Evolutionary conservation across 2,888 invertebrate genomes (phyloP).

Genomic region (Lottia gigantea): DNA sequence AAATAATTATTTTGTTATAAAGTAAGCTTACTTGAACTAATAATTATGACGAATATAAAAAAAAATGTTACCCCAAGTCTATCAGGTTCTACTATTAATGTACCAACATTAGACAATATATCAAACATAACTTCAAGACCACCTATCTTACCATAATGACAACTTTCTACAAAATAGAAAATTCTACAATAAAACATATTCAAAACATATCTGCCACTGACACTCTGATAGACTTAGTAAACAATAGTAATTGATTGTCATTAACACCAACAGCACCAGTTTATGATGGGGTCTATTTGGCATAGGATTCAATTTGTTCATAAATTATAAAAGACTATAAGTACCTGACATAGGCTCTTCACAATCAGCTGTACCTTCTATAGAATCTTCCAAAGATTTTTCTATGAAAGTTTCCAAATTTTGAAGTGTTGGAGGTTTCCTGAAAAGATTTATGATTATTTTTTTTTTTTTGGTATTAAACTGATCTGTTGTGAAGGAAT

Average conservation of each 20-base stretch:
- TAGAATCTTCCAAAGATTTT: slow-evolving; percentile 33
- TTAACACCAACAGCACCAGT: too few species aligned
- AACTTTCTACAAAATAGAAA: too few species aligned
- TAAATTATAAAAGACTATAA: neutral
- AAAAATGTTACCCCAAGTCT: slow-evolving; percentile 76
- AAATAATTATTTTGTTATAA: slow-evolving; percentile 15
- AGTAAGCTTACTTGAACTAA: neutral
- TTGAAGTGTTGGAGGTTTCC: slow-evolving; percentile 39
- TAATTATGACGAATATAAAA: neutral
- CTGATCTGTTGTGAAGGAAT: too few species aligned
- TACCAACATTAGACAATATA: slow-evolving; percentile 73
- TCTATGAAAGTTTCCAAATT: slow-evolving; percentile 42
- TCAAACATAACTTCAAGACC: slow-evolving; percentile 71
- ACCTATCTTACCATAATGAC: slow-evolving; percentile 67
- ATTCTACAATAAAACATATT: too few species aligned
- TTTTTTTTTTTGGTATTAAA: too few species aligned
- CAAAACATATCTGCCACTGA: too few species aligned
- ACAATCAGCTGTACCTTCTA: neutral
- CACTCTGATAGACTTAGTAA: too few species aligned
- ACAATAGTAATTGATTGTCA: too few species aligned
- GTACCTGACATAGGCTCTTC: neutral
- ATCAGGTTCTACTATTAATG: slow-evolving; percentile 77
- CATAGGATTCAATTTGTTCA: too few species aligned
- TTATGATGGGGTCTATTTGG: too few species aligned
- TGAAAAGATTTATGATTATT: slow-evolving; percentile 22